A percentile compares a stretch with the other conserved stretches of the same genome.
Evolutionary conservation across 1,140 invertebrate genomes (phyloP).

Genomic region (Bombus sylvicola): DNA sequence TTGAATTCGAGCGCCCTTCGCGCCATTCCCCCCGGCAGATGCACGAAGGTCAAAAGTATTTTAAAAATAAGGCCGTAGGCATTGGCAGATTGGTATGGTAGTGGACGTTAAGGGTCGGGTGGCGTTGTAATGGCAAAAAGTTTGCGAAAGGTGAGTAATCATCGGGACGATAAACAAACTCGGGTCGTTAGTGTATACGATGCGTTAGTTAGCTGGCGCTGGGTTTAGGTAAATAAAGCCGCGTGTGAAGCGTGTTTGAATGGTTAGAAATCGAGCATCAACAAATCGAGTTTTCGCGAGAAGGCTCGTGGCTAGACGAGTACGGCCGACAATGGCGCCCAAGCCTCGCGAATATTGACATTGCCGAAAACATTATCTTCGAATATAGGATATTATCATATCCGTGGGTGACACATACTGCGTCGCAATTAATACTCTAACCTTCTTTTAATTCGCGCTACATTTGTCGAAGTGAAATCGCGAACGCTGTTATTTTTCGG

Average conservation of each 20-base stretch:
- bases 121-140: conserved; percentile 84
- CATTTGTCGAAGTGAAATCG: conserved; percentile 52
- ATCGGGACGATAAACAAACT: conserved; percentile 64
- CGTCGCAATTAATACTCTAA: conserved; percentile 75
- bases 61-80: conserved; percentile 83
- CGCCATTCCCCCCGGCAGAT: conserved; percentile 78
- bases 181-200: conserved; percentile 53
- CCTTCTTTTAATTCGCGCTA: conserved; percentile 59
- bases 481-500: conserved; percentile 34
- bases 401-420: conserved; percentile 72
- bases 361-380: conserved; percentile 77
- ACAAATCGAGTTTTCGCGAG: conserved; percentile 70
- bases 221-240: conserved; percentile 58
- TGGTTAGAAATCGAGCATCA: conserved; percentile 70
- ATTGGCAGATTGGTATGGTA: conserved; percentile 82
- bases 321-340: conserved; percentile 77
- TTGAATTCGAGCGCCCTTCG: conserved; percentile 76
- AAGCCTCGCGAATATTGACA: conserved; percentile 78
- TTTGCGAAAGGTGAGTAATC: conserved; percentile 83
- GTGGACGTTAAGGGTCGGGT: conserved; percentile 84
- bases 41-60: conserved; percentile 83
- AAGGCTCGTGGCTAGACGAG: conserved; percentile 71
- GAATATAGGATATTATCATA: conserved; percentile 67
- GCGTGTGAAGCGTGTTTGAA: conserved; percentile 41
- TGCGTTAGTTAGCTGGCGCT: conserved; percentile 45